phyloP scores from a whole-genome alignment of 2,888 invertebrate genomes.

The Patella ulyssiponensis region DNA sequence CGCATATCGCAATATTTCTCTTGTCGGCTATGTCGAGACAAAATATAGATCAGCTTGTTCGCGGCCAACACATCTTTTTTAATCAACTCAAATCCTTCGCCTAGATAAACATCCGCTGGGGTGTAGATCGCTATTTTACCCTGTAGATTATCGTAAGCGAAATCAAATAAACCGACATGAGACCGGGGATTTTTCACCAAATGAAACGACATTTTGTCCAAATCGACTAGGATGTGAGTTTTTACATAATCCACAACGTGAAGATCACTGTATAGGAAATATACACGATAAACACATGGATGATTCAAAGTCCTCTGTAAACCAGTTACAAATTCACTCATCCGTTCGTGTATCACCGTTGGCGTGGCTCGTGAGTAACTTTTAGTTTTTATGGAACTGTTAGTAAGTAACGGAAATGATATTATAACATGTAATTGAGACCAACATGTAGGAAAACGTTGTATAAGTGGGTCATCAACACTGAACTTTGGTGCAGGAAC shows the following conservation, averaged over 20 bases:
- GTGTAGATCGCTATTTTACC: conserved; percentile 18
- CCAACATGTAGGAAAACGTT: too few relatives aligned
- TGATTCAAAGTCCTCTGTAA: conserved; percentile 13
- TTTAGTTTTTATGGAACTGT: too few relatives aligned
- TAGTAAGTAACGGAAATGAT: too few relatives aligned
- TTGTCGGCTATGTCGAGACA: conserved; percentile 19
- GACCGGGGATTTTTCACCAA: too few relatives aligned
- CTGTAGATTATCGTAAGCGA: conserved; percentile 6
- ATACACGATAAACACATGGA: conserved; percentile 14
- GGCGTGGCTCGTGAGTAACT: too few relatives aligned
- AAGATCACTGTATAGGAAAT: conserved; percentile 13
- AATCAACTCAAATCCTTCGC: conserved; percentile 18
- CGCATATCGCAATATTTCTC: conserved; percentile 22
- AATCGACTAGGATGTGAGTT: neutral
- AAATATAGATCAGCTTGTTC: conserved; percentile 16
- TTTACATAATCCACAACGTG: neutral
- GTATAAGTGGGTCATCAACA: too few relatives aligned
- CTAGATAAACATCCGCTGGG: conserved; percentile 21
- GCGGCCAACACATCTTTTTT: neutral
- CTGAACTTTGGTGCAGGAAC: too few relatives aligned
- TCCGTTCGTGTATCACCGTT: neutral
- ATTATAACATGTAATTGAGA: too few relatives aligned
- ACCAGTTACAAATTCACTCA: conserved; percentile 16
- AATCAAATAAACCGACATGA: conserved; percentile 4
- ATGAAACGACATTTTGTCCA: too few relatives aligned